These are phyloP conservation scores for Phragmatobia fuliginosa DNA, from an alignment of 2,888 invertebrate species.

Conservation along the genomic window DNA sequence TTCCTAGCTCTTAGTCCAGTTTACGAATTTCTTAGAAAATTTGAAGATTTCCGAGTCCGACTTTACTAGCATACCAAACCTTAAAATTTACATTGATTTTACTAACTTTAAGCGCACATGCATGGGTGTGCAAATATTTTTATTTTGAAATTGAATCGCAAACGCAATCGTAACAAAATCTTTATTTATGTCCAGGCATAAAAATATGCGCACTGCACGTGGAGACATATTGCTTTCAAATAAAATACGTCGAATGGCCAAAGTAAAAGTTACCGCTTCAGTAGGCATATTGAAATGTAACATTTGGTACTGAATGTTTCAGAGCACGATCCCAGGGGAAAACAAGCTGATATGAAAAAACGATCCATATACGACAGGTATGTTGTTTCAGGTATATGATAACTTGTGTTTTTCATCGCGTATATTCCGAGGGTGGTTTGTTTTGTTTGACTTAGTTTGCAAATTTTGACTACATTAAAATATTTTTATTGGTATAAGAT, in stretches of 20 bases:
- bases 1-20: not conserved
- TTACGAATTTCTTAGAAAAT: not conserved
- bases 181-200: constrained; percentile 36
- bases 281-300: constrained; percentile 82
- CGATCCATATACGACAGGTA: constrained; percentile 50
- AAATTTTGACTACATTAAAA: constrained; percentile 8
- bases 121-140: not conserved
- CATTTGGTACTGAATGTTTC: constrained; percentile 75
- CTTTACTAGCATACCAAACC: not conserved
- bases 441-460: constrained; percentile 9
- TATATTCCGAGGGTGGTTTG: constrained; percentile 19
- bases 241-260: constrained; percentile 65
- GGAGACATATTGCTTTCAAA: constrained; percentile 63
- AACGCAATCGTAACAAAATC: constrained; percentile 29
- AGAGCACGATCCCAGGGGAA: constrained; percentile 62
- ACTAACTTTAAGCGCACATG: not conserved
- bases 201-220: constrained; percentile 34
- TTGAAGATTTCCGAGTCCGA: not conserved
- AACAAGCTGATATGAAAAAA: constrained; percentile 58
- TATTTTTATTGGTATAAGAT: not conserved
- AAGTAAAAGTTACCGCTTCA: constrained; percentile 70
- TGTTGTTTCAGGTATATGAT: constrained; percentile 23
- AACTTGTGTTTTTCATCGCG: constrained; percentile 41
- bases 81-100: not conserved
- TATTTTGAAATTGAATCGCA: constrained; percentile 20